Base-by-base conservation (phyloP, 2,797 vertebrate species). In the Novumbra hubbsi region DNA sequence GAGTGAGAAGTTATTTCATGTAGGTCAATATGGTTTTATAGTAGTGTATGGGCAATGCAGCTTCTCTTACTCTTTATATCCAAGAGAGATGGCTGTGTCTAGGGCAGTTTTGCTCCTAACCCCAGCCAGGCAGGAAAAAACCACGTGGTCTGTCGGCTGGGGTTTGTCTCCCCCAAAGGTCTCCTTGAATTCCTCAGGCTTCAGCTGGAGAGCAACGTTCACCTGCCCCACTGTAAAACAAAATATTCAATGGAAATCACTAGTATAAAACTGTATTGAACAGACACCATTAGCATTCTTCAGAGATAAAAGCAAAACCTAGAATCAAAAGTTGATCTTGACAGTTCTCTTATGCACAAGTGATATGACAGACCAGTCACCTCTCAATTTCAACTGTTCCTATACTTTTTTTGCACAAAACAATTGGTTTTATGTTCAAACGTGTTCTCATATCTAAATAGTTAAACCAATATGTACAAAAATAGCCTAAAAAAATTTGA, bases 111-210 rank as follows among this genome's bases (percentile, higher is more conserved):
- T 94, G 90, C 96, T 98, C 86, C 97, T 92, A 41, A 94, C 74
- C 80, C 98, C 96, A 12, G 94, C 94, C 83, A 95, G 89, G 87
- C 96, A 99, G 52, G 92, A 94, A 85, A 99, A 98, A 70, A 99
- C 92, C 12, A 99, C 52, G 49, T 85, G 91, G 70, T 96, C 95
- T 0, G 90, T 91, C 81, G 89, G 92, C 71, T 88, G 88, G 0
- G 97, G 96, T 92, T 96, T 95, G 69, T 92, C 90, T 73, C 91
- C 88, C 0, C 92, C 90, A 60, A 95, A 99, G 81, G 90, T 95
- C 71, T 96, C 92, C 86, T 91, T 88, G 86, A 98, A 99, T 5
- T 95, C 93, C 0, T 62, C 77, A 0, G 95, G 88, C 57, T 77
- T 81, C 85, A 98, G 94, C 76, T 96, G 95, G 34, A 99, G 90